Percentiles rank a stretch among this genome's conserved stretches.
Evolutionary conservation across 2,888 invertebrate species (phyloP).

Genomic region (Diachrysia chrysitis): DNA sequence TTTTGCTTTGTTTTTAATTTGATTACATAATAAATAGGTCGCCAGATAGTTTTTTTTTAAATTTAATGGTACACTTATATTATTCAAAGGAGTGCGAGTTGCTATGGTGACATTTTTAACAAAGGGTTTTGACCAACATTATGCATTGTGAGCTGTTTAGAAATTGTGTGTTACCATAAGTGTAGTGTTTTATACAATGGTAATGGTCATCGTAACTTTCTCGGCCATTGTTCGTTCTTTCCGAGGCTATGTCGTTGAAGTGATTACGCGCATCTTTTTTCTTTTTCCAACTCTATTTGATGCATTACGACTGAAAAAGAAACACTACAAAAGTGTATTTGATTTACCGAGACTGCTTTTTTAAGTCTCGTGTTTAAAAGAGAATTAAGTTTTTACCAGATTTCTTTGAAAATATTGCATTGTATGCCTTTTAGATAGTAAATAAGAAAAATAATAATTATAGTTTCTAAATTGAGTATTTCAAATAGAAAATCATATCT

Average conservation of each 20-base stretch:
- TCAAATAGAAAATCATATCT: slow-evolving; percentile 4
- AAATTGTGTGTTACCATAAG: slow-evolving; percentile 16
- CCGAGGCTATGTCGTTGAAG: slow-evolving; percentile 64
- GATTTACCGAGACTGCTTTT: slow-evolving; percentile 42
- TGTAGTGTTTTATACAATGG: slow-evolving; percentile 47
- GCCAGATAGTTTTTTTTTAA: slow-evolving; percentile 21
- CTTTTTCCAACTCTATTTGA: slow-evolving; percentile 59
- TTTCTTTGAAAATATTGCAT: background rate
- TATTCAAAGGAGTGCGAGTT: background rate
- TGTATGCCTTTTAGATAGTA: background rate
- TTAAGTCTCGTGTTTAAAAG: slow-evolving; percentile 14
- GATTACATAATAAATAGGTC: slow-evolving; percentile 25
- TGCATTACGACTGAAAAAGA: slow-evolving; percentile 50
- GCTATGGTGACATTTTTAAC: background rate
- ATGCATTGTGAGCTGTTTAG: slow-evolving; percentile 25
- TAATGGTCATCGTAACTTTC: slow-evolving; percentile 69
- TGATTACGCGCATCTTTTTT: slow-evolving; percentile 67
- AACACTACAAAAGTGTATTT: slow-evolving; percentile 42
- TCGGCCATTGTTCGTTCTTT: slow-evolving; percentile 70
- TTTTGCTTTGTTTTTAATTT: slow-evolving; percentile 33
- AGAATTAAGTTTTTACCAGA: slow-evolving; percentile 2
- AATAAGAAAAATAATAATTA: background rate
- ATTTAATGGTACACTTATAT: slow-evolving; percentile 4
- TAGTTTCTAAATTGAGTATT: slow-evolving; percentile 13
- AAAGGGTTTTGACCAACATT: slow-evolving; percentile 7